Evolutionary conservation across 2,797 vertebrate genomes (phyloP), one percentile per base, ranked within the genome.

Genomic region (Aphelocoma californica): DNA sequence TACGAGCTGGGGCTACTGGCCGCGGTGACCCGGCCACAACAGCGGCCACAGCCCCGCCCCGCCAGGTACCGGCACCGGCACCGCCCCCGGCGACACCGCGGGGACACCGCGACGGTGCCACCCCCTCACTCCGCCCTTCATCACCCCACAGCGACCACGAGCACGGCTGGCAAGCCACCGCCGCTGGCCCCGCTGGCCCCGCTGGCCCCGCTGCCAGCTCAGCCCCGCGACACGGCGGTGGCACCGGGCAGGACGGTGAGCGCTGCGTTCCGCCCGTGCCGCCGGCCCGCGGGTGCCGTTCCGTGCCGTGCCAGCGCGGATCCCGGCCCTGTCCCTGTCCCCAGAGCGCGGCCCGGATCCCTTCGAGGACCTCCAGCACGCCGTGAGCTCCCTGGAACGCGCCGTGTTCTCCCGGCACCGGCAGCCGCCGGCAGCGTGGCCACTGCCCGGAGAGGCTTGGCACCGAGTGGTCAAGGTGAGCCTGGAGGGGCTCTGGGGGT

Each of bases 371-470:
- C 98, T 99, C 14, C 98, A 99, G 96, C 94, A 97, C 5, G 98
- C 98, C 9, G 93, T 99, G 51, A 98, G 98, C 6, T 98, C 98
- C 8, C 98, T 99, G 81, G 99, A 99, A 88, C 98, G 97, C 3
- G 96, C 98, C 0, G 98, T 98, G 51, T 97, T 97, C 69, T 98
- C 95, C 45, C 98, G 98, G 83, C 98, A 98, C 95, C 96, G 62
- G 53, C 92, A 85, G 92, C 95, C 97, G 1, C n/a, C 42, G 42
- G 16, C 95, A 90, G 24, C 79, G 88, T 69, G 94, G 90, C 91
- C 31, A 28, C 53, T 17, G 97, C 98, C 53, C 9, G 92, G 98
- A 32, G 82, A 97, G 44, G 98, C 97, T 83, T 98, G 97, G 97
- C 80, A 93, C 1, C 97, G 97, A 65, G 96, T 95, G 18, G 95